Percentiles rank a stretch among this genome's conserved stretches.
Conservation (phyloP, 2,113 vertebrate genomes). For the Carettochelys insculpta region DNA sequence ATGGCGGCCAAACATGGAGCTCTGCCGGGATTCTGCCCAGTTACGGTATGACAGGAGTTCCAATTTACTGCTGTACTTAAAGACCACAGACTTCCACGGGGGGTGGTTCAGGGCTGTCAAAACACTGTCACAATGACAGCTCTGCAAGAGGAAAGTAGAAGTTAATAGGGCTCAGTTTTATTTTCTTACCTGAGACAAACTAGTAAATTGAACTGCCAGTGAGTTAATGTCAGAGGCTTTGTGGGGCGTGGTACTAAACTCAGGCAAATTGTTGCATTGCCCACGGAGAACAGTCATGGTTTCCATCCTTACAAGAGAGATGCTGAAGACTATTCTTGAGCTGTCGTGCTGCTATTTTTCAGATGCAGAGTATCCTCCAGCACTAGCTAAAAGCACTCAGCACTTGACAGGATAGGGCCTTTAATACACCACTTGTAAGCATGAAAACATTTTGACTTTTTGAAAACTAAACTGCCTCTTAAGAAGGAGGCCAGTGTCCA, state of each 20-base stretch:
- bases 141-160: not conserved
- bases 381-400: rapidly evolving
- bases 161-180: not conserved
- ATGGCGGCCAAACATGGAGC: conserved; percentile 87
- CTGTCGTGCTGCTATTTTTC: not conserved
- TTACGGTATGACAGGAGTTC: conserved; percentile 71
- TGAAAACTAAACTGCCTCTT: not conserved
- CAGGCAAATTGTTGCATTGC: not conserved
- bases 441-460: rapidly evolving
- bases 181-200: not conserved
- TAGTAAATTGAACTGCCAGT: not conserved
- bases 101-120: not conserved
- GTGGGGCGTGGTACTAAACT: not conserved
- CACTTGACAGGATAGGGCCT: not conserved
- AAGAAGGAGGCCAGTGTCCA: not conserved
- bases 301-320: not conserved
- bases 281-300: not conserved
- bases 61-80: not conserved
- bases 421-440: not conserved
- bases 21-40: conserved; percentile 88
- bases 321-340: not conserved
- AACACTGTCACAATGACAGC: not conserved
- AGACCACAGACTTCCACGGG: too few species aligned
- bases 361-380: not conserved
- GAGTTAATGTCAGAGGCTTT: not conserved